Evolutionary conservation across 2,113 vertebrate species (phyloP).

Genomic region (Muntiacus muntjak): DNA sequence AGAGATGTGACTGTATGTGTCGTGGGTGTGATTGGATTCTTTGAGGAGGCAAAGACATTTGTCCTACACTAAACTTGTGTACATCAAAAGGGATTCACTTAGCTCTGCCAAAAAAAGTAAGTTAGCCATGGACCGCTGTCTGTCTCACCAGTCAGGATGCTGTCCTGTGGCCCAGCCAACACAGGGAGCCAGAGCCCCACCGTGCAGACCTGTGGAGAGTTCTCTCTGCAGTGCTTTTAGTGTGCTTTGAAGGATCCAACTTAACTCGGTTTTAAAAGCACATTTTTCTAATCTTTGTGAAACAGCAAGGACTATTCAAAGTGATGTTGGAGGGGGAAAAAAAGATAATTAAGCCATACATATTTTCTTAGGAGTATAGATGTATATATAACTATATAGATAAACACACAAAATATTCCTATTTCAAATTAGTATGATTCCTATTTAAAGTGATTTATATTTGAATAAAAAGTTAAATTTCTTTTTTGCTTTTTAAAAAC

Average conservation of each 20-base stretch:
- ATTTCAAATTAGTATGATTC: slow-evolving; percentile 82
- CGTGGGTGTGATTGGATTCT: slow-evolving; percentile 53
- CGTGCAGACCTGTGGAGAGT: background rate
- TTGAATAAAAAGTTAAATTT: slow-evolving; percentile 79
- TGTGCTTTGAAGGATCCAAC: slow-evolving; percentile 71
- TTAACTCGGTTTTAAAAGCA: slow-evolving; percentile 74
- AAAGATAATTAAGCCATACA: slow-evolving; percentile 83
- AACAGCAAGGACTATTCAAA: slow-evolving; percentile 79
- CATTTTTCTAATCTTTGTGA: slow-evolving; percentile 76
- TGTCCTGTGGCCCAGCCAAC: background rate
- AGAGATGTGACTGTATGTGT: slow-evolving; percentile 60
- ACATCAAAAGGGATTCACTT: slow-evolving; percentile 63
- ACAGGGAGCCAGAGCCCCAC: background rate
- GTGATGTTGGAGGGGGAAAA: slow-evolving; percentile 77
- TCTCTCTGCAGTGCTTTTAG: slow-evolving; percentile 48
- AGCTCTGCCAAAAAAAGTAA: slow-evolving; percentile 38
- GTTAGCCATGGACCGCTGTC: background rate
- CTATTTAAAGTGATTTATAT: slow-evolving; percentile 82
- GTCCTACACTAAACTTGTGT: slow-evolving; percentile 34
- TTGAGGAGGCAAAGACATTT: background rate
- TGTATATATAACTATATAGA: slow-evolving; percentile 80
- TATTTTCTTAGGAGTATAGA: slow-evolving; percentile 80
- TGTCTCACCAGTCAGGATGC: background rate
- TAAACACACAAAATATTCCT: slow-evolving; percentile 79
- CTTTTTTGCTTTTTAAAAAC: slow-evolving; percentile 80